phyloP scores from a whole-genome alignment of 2,888 invertebrate genomes.

The Drosophila gaucha region DNA sequence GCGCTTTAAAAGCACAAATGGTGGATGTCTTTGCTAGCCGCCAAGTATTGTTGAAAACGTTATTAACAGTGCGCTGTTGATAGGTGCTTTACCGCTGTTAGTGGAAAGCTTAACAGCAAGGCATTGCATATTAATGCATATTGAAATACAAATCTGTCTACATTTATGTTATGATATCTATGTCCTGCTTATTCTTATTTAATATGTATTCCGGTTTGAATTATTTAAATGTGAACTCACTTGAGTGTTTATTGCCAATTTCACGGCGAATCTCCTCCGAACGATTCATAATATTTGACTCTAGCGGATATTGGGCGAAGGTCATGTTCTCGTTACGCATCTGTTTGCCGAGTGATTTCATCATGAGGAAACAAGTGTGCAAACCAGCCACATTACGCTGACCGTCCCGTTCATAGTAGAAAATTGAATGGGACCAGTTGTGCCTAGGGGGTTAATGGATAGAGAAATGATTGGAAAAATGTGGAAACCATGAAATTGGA shows the following conservation, averaged over 20 bases:
- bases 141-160: neutral
- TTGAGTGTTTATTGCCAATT: constrained; percentile 89
- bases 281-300: constrained; percentile 86
- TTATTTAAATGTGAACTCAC: constrained; percentile 86
- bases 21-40: constrained; percentile 49
- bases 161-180: neutral
- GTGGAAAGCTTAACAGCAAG: neutral
- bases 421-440: constrained; percentile 89
- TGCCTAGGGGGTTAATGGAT: constrained; percentile 85
- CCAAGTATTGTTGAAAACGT: constrained; percentile 35
- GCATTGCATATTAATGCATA: neutral
- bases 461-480: neutral
- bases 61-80: constrained; percentile 18
- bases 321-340: constrained; percentile 84
- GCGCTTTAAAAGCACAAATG: constrained; percentile 34
- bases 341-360: constrained; percentile 89
- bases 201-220: too few species aligned
- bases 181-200: too few species aligned
- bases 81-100: neutral
- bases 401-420: constrained; percentile 91
- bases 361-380: constrained; percentile 91
- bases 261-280: constrained; percentile 88
- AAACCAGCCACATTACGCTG: constrained; percentile 88
- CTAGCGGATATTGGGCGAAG: constrained; percentile 82
- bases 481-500: constrained; percentile 29